Evolutionary conservation across 2,797 vertebrate genomes (phyloP).

Genomic region (Poeciliopsis infans): DNA sequence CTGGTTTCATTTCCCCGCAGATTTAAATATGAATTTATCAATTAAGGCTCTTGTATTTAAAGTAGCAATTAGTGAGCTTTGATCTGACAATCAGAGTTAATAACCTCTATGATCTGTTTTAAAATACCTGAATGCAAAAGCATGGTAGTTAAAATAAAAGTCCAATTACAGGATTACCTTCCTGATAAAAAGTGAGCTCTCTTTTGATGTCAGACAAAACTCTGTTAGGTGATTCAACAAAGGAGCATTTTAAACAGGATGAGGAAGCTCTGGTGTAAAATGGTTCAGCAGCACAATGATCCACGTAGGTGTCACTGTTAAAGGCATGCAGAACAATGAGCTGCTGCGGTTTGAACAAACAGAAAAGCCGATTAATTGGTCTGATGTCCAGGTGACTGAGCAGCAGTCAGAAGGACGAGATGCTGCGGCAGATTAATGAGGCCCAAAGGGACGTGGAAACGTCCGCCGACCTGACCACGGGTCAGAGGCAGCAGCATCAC

Average conservation of each 20-base stretch:
- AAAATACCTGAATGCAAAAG: neutral
- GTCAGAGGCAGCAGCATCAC: neutral
- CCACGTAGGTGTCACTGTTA: neutral
- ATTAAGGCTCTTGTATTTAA: neutral
- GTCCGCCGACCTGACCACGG: neutral
- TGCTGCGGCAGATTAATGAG: neutral
- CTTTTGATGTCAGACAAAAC: neutral
- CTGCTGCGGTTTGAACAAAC: neutral
- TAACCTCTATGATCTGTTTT: neutral
- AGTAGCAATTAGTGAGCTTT: neutral
- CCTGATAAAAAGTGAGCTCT: neutral
- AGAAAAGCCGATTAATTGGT: slow-evolving; percentile 1
- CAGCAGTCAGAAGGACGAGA: neutral
- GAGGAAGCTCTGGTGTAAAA: neutral
- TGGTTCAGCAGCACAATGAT: neutral
- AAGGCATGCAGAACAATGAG: neutral
- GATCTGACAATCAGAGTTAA: neutral
- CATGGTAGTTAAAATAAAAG: neutral
- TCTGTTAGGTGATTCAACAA: neutral
- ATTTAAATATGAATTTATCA: neutral
- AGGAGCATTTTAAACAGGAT: neutral
- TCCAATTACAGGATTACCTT: neutral
- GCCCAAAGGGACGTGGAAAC: neutral
- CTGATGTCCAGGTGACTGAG: neutral
- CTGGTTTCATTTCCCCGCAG: neutral